Evolutionary conservation across 2,797 vertebrate species (phyloP).

Genomic region (Pantherophis vulpinus): DNA sequence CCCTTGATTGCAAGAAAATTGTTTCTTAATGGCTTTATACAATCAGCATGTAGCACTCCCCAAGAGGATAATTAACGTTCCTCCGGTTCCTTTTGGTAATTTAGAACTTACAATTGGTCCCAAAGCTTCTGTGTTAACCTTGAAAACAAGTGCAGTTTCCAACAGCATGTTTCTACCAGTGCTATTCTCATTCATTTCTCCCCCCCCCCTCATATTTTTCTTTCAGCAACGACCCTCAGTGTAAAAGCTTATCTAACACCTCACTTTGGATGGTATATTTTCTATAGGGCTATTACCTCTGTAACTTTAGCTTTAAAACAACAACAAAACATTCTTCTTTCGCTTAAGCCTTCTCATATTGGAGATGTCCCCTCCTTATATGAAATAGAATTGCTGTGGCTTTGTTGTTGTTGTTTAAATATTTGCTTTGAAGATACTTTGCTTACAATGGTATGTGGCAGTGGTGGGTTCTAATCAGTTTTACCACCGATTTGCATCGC

Average conservation of each 20-base stretch:
- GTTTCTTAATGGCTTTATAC: constrained; percentile 22
- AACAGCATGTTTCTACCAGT: not conserved
- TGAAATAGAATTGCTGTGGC: not conserved
- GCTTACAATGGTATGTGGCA: too few relatives aligned
- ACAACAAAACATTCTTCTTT: not conserved
- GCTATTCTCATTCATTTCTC: not conserved
- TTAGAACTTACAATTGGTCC: not conserved
- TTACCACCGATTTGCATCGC: too few relatives aligned
- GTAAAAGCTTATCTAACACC: not conserved
- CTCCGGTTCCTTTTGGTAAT: not conserved
- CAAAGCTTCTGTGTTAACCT: not conserved
- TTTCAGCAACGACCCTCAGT: not conserved
- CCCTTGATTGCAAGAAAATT: constrained; percentile 31
- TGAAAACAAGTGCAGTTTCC: not conserved
- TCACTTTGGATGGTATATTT: not conserved
- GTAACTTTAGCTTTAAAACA: not conserved
- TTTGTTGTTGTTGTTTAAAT: not conserved
- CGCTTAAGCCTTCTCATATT: too few relatives aligned
- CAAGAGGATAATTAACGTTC: constrained; percentile 20
- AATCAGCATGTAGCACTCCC: constrained; percentile 1
- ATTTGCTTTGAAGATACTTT: not conserved
- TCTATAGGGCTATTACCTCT: not conserved
- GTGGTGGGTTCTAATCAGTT: too few relatives aligned
- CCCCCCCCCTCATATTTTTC: not conserved
- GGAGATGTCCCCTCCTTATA: not conserved